Evolutionary conservation across 2,888 invertebrate species (phyloP), one percentile per base, ranked within the genome.

Genomic region (Stenotaenia linearis): DNA sequence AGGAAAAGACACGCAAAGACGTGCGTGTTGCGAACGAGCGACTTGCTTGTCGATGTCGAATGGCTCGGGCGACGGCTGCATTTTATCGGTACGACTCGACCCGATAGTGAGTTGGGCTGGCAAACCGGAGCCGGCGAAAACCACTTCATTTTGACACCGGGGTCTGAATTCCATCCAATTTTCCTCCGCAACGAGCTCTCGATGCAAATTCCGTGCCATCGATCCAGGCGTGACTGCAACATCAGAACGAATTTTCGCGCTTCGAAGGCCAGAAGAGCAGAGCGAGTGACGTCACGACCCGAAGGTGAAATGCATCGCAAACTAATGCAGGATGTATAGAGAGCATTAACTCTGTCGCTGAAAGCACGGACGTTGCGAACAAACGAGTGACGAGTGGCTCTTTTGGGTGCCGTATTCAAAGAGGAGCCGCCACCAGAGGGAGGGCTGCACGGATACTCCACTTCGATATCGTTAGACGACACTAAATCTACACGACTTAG

Each of bases 1-100:
- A n/a, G 28, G 7, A 28, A 61, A 61, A 61, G 61, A 61, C 61
- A 61, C 23, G 25, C n/a, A 61, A 45, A 45, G 45, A 45, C 45
- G 45, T 18, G 45, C 12, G 45, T n/a, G 32, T 45, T 15, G 45
- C 25, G 61, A 61, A n/a, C 45, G 45, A 61, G 7, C 15, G 23
- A 25, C 12, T 45, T n/a, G 45, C 45, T 12, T 45, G 45, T 45
- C 45, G 45, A 32, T 32, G 32, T 32, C 45, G 45, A 45, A 21
- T 61, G 61, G 61, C 61, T 23, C 23, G 23, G 61, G 61, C 61
- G 61, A 61, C 61, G 61, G 61, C 61, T 61, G 61, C 61, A 15
- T 61, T 61, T 61, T 61, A 61, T 61, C 61, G 61, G 61, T 61
- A 25, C 61, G 61, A 61, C 61, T 61, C 61, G 61, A 61, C 61